Evolutionary conservation across 2,797 vertebrate species (phyloP), one percentile per base, ranked within the genome.

Genomic region (Diplodus puntazzo): DNA sequence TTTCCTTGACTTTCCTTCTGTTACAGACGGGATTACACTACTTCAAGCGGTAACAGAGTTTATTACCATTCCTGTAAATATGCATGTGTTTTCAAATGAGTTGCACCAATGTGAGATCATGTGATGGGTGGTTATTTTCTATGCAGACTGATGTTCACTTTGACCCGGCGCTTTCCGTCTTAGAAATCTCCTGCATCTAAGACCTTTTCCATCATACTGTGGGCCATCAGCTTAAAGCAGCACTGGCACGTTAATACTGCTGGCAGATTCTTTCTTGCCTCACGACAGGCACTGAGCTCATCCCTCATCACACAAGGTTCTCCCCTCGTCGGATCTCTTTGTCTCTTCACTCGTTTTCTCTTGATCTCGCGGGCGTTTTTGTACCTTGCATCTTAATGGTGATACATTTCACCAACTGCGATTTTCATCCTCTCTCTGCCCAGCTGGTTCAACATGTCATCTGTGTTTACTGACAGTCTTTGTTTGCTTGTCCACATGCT

Each of bases 21-120:
- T 88, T 88, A 70, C 82, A 81, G 81, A 69, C 80, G 27, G 88
- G 90, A 93, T 92, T 92, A 92, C 81, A 79, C 69, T 27, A 48
- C 75, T 86, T 86, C 77, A 88, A 83, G 81, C 81, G 82, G 72
- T 39, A 79, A 70, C 64, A 46, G 21, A 50, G 70, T 90, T 88
- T 79, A 85, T 82, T 73, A 77, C 59, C 77, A 68, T 83, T 76
- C 69, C 53, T 73, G 59, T 80, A 86, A 83, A 86, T 79, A 66
- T 89, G 67, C 75, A 73, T 65, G 50, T 49, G 65, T 79, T 71
- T 69, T 69, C 68, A 83, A 84, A 89, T 54, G 49, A 75, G 45
- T 64, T 75, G 30, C 68, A 42, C 61, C 73, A 59, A 82, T 63
- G 78, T 73, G 62, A 39, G 10, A 74, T 75, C 64, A 79, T 75